These are phyloP conservation scores for Betta splendens DNA, from an alignment of 2,797 vertebrate species.

Conservation along the genomic window DNA sequence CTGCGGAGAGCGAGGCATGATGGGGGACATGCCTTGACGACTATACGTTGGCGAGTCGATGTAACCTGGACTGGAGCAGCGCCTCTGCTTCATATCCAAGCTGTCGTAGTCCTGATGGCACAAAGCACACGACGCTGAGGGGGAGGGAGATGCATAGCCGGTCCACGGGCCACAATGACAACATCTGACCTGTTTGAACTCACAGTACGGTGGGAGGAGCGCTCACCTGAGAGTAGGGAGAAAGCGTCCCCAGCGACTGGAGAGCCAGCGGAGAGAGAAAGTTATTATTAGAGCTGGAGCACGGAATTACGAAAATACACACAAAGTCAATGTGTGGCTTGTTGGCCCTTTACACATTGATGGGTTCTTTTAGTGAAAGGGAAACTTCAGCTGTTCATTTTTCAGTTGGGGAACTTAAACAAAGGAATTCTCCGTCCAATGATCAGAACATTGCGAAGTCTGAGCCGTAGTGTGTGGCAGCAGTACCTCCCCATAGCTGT, in stretches of 20 bases:
- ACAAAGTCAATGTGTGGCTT: no score
- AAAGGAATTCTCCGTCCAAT: not conserved
- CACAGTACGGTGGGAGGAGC: not conserved
- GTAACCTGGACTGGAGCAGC: slow-evolving; percentile 91
- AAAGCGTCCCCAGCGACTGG: slow-evolving; percentile 91
- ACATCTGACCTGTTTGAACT: slow-evolving; percentile 29
- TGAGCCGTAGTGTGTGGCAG: slow-evolving; percentile 58
- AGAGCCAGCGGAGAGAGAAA: slow-evolving; percentile 60
- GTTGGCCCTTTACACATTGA: no score
- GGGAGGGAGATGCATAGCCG: slow-evolving; percentile 14
- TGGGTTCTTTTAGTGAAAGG: no score
- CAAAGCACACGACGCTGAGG: not conserved
- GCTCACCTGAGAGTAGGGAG: slow-evolving; percentile 93
- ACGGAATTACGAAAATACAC: not conserved
- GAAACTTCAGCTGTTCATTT: no score
- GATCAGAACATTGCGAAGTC: slow-evolving; percentile 1
- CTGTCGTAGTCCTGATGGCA: slow-evolving; percentile 88
- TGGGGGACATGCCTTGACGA: slow-evolving; percentile 92
- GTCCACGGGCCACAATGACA: slow-evolving; percentile 14
- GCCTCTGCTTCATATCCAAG: slow-evolving; percentile 88
- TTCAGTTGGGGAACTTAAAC: no score
- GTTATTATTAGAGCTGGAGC: slow-evolving; percentile 16
- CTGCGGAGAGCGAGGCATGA: slow-evolving; percentile 90
- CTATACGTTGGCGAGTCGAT: slow-evolving; percentile 90
- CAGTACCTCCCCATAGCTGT: slow-evolving; percentile 95